Evolutionary conservation across 2,113 vertebrate species (phyloP).

Genomic region (Zeus faber): DNA sequence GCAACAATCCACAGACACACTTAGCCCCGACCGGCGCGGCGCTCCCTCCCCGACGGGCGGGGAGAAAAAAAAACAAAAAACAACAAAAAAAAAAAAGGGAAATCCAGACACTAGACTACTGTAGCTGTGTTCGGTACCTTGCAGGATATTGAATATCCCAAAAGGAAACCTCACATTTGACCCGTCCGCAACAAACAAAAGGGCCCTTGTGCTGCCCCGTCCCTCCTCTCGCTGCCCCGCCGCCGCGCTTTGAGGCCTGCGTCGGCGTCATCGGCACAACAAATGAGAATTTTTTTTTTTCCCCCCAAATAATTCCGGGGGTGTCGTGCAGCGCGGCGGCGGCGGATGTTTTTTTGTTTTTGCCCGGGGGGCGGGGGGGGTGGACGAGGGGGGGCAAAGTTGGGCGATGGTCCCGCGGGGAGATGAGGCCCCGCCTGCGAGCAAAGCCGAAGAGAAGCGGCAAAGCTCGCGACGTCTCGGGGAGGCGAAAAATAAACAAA

Average conservation of each 20-base stretch:
- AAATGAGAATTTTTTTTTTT: no score
- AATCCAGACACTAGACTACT: conserved; percentile 64
- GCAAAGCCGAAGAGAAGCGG: no score
- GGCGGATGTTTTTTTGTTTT: no score
- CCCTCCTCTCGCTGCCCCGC: conserved; percentile 6
- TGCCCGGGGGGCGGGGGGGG: no score
- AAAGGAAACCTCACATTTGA: conserved; percentile 73
- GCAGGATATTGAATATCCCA: conserved; percentile 73
- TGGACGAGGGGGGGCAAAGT: no score
- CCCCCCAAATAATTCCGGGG: no score
- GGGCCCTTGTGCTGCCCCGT: conserved; percentile 56
- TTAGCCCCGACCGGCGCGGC: conserved; percentile 1
- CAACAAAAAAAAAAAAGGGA: background rate
- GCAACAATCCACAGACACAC: conserved; percentile 56
- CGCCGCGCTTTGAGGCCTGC: conserved; percentile 20
- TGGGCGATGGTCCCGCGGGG: no score
- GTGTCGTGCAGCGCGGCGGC: no score
- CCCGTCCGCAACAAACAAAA: conserved; percentile 70
- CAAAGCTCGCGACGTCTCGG: no score
- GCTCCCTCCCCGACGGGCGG: background rate
- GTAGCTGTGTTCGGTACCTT: conserved; percentile 63
- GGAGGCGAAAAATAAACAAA: no score
- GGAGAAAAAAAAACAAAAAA: background rate
- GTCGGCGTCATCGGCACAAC: conserved; percentile 37
- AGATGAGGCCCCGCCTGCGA: no score